Evolutionary conservation across 2,888 invertebrate species (phyloP).

Genomic region (Mythimna impura): DNA sequence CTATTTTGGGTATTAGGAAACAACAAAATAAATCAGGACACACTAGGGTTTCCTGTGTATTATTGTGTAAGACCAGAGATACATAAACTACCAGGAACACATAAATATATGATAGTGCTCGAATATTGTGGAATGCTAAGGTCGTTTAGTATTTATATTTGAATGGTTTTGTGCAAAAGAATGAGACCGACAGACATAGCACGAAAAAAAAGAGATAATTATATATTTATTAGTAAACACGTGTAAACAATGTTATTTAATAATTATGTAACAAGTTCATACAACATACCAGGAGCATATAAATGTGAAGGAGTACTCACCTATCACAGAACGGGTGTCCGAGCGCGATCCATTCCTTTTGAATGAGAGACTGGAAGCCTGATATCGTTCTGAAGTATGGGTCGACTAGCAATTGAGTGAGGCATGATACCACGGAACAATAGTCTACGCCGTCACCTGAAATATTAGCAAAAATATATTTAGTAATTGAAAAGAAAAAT

Average conservation of each 20-base stretch:
- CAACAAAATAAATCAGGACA: neutral
- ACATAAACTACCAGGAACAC: slow-evolving; percentile 36
- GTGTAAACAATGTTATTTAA: no score
- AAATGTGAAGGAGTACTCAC: slow-evolving; percentile 65
- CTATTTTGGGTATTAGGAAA: no score
- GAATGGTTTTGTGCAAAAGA: neutral
- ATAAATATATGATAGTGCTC: slow-evolving; percentile 7
- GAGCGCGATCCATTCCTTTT: slow-evolving; percentile 98
- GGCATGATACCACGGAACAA: slow-evolving; percentile 95
- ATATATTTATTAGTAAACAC: no score
- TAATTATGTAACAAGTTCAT: slow-evolving; percentile 1
- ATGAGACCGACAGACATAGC: neutral
- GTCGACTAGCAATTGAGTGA: slow-evolving; percentile 97
- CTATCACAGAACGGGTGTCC: slow-evolving; percentile 96
- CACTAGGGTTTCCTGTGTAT: neutral
- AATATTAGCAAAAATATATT: neutral
- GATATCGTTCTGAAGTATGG: slow-evolving; percentile 94
- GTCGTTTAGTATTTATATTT: neutral
- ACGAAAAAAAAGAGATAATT: no score
- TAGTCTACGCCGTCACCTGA: slow-evolving; percentile 96
- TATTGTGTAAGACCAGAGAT: slow-evolving; percentile 19
- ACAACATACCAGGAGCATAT: slow-evolving; percentile 22
- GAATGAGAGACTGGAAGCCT: slow-evolving; percentile 97
- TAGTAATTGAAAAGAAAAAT: neutral
- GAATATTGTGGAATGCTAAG: neutral